These are phyloP conservation scores for Beaufortia kweichowensis DNA, from an alignment of 2,113 vertebrate genomes.

Conservation along the genomic window DNA sequence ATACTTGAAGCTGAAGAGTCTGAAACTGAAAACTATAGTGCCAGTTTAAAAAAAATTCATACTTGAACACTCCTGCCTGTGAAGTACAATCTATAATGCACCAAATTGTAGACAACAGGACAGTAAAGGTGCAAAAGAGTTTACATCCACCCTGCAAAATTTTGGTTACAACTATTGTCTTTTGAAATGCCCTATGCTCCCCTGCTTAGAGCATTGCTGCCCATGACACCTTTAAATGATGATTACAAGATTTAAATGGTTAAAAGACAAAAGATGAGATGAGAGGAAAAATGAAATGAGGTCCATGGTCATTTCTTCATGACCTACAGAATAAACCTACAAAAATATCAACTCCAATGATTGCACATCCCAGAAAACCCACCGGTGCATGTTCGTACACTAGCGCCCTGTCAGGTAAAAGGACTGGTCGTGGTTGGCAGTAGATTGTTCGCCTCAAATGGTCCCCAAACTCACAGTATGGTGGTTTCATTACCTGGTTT, in stretches of 20 bases:
- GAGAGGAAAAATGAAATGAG: not conserved
- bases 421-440: not conserved
- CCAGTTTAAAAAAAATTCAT: not conserved
- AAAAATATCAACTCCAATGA: not conserved
- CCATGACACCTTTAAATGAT: not conserved
- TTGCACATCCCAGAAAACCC: not conserved
- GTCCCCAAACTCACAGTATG: not conserved
- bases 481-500: not conserved
- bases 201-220: not conserved
- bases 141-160: too few relatives aligned
- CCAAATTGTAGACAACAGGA: not conserved
- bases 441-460: not conserved
- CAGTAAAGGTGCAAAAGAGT: too few relatives aligned
- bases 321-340: conserved; percentile 1
- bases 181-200: too few relatives aligned
- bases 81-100: not conserved
- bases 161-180: too few relatives aligned
- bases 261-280: not conserved
- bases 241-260: not conserved
- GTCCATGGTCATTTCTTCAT: not conserved
- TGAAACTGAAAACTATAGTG: not conserved
- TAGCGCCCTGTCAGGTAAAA: not conserved
- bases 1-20: not conserved
- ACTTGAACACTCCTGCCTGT: not conserved
- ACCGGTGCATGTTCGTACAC: not conserved